Evolutionary conservation across 2,888 invertebrate genomes (phyloP), one percentile per base, ranked within the genome.

Genomic region (Mesochorus sp.): DNA sequence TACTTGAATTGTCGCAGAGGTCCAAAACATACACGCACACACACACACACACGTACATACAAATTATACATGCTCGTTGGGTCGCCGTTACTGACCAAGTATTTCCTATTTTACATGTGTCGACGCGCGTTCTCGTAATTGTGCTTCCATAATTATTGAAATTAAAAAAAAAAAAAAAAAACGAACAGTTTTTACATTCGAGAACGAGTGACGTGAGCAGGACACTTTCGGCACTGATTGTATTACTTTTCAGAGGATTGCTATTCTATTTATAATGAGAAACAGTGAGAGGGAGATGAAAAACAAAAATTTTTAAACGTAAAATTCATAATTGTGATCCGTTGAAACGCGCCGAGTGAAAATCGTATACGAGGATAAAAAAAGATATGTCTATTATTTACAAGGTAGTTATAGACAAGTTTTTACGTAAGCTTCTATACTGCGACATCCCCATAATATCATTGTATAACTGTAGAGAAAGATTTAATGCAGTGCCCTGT

Each of bases 1-100:
- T 24, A 37, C 12, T 47, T 34, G 51, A 4, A 39, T 67, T 39
- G n/a, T n/a, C 67, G 51, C 53, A 21, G 12, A 55, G 74, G 73
- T 42, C 6, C 8, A 37, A 19, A 14, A n/a, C 19, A 49, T 34
- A 8, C 49, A 47, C 2, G 19, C 51, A 3, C 39, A 26, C 0
- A 17, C 14, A 31, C 47, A 10, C 19, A 47, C n/a, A n/a, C 51
- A 3, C 39, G 37, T 0, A 17, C 14, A 31, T 62, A 10, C 19
- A 47, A 14, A 55, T 28, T 42, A 39, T 39, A 53, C 47, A 34
- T 12, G 2, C 28, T 5, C 3, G 34, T 12, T 17, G 21, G 19
- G 8, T n/a, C 28, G 19, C 12, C 19, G 8, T 42, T 55, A 28
- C 53, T 42, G 53, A 55, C 21, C 31, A 44, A 34, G 24, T 34